Base-by-base conservation (phyloP, 1,140 invertebrate genomes). In the Drosophila athabasca region DNA sequence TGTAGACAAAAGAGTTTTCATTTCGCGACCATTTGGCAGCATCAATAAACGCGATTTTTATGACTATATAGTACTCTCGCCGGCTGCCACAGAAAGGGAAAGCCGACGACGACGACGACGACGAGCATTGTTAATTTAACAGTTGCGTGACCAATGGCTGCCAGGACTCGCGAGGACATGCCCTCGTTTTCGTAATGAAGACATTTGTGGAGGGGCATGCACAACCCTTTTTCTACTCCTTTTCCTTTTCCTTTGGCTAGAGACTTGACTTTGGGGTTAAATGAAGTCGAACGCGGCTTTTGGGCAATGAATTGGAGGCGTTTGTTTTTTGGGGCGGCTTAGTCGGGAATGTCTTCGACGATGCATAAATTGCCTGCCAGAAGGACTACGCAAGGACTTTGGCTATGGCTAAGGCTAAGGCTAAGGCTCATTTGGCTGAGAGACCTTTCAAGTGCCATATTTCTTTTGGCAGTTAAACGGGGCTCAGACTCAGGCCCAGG, bases 11-110 rank as follows among this genome's bases (percentile, higher is more conserved):
- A 45, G 59, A 60, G 75, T 76, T 79, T 73, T 69, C 61, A 61
- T 71, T 80, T 80, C 70, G 39, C 70, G 51, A 69, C 61, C 82
- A 84, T 67, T 85, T 85, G 83, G 78, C 67, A 76, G 79, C 82
- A 79, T 79, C 83, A 88, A 88, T 88, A 88, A 88, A 88, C 83
- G 83, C 83, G 60, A 88, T 83, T 88, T 88, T 88, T 88, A 88
- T 89, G 71, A 81, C 67, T 13, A 19, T 19, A 19, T 19, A 19
- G 17, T 19, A 11, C 35, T 39, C 35, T 39, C 35, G 31, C 29
- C 1, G 0, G 31, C 8, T 55, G 62, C 49, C 44, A 50, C 57
- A 51, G 11, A 39, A 39, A 39, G 35, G 35, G 35, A 39, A 39
- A 39, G 35, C 35, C 35, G 35, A 13, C 17, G 17, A 19, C 17